phyloP scores from a whole-genome alignment of 2,888 invertebrate genomes.

The Keiferia lycopersicella region DNA sequence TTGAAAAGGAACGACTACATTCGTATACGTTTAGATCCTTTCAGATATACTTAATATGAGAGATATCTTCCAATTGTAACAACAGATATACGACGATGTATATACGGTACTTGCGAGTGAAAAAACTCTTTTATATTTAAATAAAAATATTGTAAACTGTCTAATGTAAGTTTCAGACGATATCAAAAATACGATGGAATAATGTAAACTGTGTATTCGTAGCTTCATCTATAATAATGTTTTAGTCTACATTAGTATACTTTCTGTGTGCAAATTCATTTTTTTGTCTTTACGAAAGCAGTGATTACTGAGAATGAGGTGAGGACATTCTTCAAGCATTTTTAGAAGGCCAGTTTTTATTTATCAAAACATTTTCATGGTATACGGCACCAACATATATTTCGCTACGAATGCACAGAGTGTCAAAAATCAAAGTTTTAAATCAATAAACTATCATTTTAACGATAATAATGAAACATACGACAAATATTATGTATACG shows the following conservation, averaged over 20 bases:
- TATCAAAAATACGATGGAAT: slow-evolving; percentile 49
- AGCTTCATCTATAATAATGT: slow-evolving; percentile 26
- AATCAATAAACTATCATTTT: slow-evolving; percentile 82
- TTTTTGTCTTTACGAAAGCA: no score
- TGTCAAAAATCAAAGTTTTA: slow-evolving; percentile 55
- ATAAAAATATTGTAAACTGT: slow-evolving; percentile 75
- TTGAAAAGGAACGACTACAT: slow-evolving; percentile 81
- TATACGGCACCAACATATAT: background rate
- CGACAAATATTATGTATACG: slow-evolving; percentile 89
- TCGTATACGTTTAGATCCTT: slow-evolving; percentile 86
- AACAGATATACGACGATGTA: slow-evolving; percentile 77
- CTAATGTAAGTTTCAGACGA: slow-evolving; percentile 67
- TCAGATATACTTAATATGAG: slow-evolving; percentile 58
- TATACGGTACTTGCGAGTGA: slow-evolving; percentile 75
- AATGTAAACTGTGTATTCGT: slow-evolving; percentile 35
- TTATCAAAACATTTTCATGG: background rate
- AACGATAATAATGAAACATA: slow-evolving; percentile 81
- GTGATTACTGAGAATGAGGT: no score
- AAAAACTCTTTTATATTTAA: slow-evolving; percentile 77
- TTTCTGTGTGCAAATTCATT: background rate
- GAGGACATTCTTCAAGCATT: no score
- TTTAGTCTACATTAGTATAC: background rate
- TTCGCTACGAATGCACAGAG: slow-evolving; percentile 47
- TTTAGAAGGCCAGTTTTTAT: background rate
- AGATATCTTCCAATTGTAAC: slow-evolving; percentile 75